Percentiles rank a stretch among this genome's conserved stretches.
These are phyloP conservation scores for Agrypnia vestita DNA, from an alignment of 1,140 invertebrate species.

Conservation along the genomic window DNA sequence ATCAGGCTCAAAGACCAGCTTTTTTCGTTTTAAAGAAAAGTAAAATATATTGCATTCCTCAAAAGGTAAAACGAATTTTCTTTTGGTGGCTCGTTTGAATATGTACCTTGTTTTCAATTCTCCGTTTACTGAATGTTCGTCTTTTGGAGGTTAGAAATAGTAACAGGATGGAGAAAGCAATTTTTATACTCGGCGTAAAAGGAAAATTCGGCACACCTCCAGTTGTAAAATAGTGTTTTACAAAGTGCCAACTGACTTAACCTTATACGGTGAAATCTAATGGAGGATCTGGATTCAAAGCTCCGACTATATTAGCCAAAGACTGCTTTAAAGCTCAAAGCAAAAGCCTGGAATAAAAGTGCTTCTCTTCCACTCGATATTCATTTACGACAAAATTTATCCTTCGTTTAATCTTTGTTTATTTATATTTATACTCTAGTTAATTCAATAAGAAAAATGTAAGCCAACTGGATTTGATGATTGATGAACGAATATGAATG, in stretches of 20 bases:
- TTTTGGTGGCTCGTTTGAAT: background rate
- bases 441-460: too few species aligned
- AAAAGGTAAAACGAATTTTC: background rate
- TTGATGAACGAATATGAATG: too few species aligned
- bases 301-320: slow-evolving; percentile 12
- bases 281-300: slow-evolving; percentile 12
- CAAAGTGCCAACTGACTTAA: background rate
- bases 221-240: background rate
- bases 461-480: too few species aligned
- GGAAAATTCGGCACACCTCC: too few species aligned
- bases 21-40: background rate
- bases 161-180: too few species aligned
- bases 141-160: too few species aligned
- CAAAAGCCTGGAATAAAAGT: slow-evolving; percentile 12
- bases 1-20: slow-evolving; percentile 5
- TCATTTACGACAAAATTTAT: too few species aligned
- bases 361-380: background rate
- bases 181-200: too few species aligned
- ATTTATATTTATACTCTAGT: too few species aligned
- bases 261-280: background rate
- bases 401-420: too few species aligned
- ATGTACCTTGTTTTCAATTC: too few species aligned
- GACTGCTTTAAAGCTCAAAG: background rate
- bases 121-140: too few species aligned
- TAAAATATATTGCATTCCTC: background rate